phyloP scores from a whole-genome alignment of 2,113 vertebrate genomes.

The Notiomystis cincta region DNA sequence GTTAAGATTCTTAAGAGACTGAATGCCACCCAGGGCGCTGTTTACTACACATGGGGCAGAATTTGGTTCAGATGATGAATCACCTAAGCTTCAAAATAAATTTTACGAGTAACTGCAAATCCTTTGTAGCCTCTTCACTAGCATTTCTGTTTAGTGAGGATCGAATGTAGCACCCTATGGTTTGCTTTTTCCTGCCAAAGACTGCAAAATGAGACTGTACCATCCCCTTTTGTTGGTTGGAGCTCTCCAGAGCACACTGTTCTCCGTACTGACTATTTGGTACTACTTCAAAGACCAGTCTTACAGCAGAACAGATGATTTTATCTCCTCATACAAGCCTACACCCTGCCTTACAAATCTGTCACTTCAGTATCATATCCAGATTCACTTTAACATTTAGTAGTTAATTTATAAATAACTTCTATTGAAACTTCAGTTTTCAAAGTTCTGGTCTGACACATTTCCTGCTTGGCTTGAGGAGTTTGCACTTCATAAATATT shows the following conservation, averaged over 20 bases:
- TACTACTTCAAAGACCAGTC: not conserved
- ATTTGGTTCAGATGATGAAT: not conserved
- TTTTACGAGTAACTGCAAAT: not conserved
- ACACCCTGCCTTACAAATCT: not conserved
- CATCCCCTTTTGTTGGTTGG: not conserved
- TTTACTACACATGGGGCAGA: not conserved
- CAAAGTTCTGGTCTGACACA: not conserved
- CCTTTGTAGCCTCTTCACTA: not conserved
- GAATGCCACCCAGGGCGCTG: not conserved
- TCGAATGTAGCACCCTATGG: rapidly evolving
- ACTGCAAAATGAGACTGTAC: not conserved
- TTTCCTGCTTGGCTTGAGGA: not conserved
- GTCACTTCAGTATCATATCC: not conserved
- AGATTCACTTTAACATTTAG: not conserved
- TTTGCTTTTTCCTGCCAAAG: not conserved
- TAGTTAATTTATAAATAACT: not conserved
- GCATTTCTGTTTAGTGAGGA: not conserved
- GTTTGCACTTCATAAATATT: not conserved
- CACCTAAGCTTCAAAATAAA: not conserved
- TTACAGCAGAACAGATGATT: not conserved
- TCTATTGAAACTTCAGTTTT: not conserved
- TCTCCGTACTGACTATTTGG: not conserved
- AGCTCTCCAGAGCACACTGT: not conserved
- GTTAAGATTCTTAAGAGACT: not conserved
- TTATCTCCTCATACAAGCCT: not conserved